Evolutionary conservation across 2,797 vertebrate species (phyloP).

Genomic region (Mus caroli): DNA sequence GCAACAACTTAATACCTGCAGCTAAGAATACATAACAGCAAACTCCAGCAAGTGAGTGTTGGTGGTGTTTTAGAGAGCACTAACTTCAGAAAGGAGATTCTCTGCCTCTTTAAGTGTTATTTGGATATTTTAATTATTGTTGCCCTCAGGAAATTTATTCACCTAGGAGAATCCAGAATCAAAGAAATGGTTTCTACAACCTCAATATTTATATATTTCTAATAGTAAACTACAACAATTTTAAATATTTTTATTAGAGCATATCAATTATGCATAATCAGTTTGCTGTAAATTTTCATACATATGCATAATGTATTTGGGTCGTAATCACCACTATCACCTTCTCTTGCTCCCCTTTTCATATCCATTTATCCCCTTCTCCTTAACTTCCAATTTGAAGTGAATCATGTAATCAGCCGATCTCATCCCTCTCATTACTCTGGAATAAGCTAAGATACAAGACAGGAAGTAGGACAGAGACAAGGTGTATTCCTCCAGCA

Average conservation of each 20-base stretch:
- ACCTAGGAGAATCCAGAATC: not conserved
- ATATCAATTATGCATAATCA: not conserved
- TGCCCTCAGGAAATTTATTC: not conserved
- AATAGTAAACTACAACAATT: not conserved
- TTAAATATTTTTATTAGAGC: not conserved
- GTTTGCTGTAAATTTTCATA: not conserved
- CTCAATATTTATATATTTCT: not conserved
- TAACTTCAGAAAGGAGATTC: not conserved
- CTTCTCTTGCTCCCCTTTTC: not conserved
- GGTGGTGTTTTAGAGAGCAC: not conserved
- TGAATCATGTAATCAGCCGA: too few species aligned
- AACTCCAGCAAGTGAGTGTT: not conserved
- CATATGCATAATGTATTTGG: not conserved
- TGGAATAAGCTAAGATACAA: too few species aligned
- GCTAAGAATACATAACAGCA: not conserved
- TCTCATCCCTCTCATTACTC: too few species aligned
- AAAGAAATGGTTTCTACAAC: not conserved
- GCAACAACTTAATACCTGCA: accelerated
- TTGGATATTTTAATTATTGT: not conserved
- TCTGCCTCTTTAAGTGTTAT: not conserved
- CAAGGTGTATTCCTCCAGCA: too few species aligned
- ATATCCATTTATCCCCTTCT: not conserved
- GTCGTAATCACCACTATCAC: not conserved
- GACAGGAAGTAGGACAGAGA: too few species aligned
- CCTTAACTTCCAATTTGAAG: too few species aligned